Evolutionary conservation across 2,888 invertebrate species (phyloP).

Genomic region (Timandra comae): DNA sequence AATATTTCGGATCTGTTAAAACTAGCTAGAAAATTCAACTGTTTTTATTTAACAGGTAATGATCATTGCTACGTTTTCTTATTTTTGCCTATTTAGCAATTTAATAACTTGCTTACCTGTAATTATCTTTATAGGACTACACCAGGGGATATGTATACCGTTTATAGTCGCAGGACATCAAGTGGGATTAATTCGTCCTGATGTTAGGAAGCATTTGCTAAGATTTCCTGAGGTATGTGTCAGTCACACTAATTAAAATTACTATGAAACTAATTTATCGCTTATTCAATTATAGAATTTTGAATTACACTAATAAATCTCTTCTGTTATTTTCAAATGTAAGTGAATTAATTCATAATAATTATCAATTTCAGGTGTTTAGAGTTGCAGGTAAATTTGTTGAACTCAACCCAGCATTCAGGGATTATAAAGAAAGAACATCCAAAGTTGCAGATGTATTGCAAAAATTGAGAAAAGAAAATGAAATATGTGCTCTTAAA

Average conservation of each 20-base stretch:
- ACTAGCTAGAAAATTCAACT: constrained; percentile 91
- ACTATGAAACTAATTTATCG: too few species aligned
- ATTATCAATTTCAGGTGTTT: constrained; percentile 81
- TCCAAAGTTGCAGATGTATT: constrained; percentile 87
- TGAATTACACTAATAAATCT: too few species aligned
- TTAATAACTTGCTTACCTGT: constrained; percentile 6
- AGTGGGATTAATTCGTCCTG: constrained; percentile 90
- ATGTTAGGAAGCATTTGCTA: constrained; percentile 87
- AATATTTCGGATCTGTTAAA: constrained; percentile 79
- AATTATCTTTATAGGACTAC: constrained; percentile 77
- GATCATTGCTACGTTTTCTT: constrained; percentile 6
- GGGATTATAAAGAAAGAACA: constrained; percentile 89
- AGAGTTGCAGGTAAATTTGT: constrained; percentile 83
- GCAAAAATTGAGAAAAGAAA: constrained; percentile 83
- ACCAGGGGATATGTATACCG: constrained; percentile 87
- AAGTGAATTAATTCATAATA: too few species aligned
- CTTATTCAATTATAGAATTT: too few species aligned
- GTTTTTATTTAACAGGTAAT: constrained; percentile 90
- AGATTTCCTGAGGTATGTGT: constrained; percentile 86
- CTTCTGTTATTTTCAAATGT: too few species aligned
- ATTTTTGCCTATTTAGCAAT: constrained; percentile 15
- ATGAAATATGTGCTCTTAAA: constrained; percentile 86
- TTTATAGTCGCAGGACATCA: constrained; percentile 93
- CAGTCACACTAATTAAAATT: constrained; percentile 1
- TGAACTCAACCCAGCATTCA: constrained; percentile 90